phyloP scores from a whole-genome alignment of 2,797 vertebrate species.

The Threskiornis aethiopicus region DNA sequence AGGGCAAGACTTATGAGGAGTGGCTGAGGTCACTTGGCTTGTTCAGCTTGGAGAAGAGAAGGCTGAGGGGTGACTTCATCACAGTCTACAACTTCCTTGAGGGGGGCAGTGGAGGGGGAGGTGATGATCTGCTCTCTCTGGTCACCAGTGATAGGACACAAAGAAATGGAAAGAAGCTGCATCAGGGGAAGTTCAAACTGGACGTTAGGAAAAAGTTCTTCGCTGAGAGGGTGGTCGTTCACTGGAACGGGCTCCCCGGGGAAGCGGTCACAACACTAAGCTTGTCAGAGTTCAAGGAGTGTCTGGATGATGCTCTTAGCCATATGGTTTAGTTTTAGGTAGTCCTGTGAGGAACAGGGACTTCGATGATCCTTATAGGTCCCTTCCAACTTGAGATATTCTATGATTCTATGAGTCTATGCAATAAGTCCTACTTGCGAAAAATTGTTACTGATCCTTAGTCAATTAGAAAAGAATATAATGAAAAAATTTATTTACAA shows the following conservation, averaged over 20 bases:
- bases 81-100: no score
- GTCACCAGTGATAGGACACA: neutral
- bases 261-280: neutral
- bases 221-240: neutral
- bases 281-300: neutral
- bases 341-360: neutral
- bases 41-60: no score
- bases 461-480: neutral
- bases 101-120: fast-evolving
- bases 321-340: neutral
- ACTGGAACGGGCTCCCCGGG: neutral
- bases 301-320: neutral
- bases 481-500: neutral
- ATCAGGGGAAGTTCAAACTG: neutral
- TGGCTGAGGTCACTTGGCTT: no score
- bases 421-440: neutral
- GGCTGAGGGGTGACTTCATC: no score
- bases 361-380: neutral
- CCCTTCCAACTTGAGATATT: neutral
- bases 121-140: neutral
- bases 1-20: neutral
- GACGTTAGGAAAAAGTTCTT: neutral
- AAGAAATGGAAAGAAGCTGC: neutral
- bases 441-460: neutral
- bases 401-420: neutral